These are phyloP conservation scores for Mionectes olivaceus DNA, from an alignment of 2,797 vertebrate genomes.

Conservation along the genomic window DNA sequence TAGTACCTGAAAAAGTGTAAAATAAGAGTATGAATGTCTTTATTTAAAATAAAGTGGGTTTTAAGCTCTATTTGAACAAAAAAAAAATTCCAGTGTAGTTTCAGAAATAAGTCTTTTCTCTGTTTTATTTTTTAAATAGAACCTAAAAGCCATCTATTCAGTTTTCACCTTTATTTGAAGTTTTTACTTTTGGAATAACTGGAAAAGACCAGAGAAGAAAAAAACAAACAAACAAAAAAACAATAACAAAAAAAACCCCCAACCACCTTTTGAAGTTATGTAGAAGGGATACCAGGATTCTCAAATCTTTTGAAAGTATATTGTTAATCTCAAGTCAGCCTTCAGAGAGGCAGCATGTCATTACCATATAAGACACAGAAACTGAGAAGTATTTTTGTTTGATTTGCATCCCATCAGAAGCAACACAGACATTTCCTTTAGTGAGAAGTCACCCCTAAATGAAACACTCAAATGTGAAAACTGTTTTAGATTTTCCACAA, in stretches of 20 bases:
- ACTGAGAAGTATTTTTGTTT: neutral
- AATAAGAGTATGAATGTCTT: neutral
- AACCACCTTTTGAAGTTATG: neutral
- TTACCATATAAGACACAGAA: slow-evolving; percentile 3
- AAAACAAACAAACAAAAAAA: neutral
- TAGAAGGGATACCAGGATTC: neutral
- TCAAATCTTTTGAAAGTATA: slow-evolving; percentile 17
- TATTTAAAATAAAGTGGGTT: neutral
- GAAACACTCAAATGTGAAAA: neutral
- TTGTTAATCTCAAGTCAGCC: neutral
- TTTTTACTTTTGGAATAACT: neutral
- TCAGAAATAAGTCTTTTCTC: neutral
- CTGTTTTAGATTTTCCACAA: neutral
- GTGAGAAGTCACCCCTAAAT: neutral
- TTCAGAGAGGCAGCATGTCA: neutral
- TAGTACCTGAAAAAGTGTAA: neutral
- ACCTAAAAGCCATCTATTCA: neutral
- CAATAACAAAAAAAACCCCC: too few relatives aligned
- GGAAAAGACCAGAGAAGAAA: neutral
- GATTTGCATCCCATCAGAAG: neutral
- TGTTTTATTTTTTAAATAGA: neutral
- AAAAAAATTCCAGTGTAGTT: neutral
- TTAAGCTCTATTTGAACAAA: neutral
- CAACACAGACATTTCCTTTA: neutral
- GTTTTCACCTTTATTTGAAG: neutral